phyloP scores from a whole-genome alignment of 1,140 invertebrate species.

The Odontomachus brunneus region DNA sequence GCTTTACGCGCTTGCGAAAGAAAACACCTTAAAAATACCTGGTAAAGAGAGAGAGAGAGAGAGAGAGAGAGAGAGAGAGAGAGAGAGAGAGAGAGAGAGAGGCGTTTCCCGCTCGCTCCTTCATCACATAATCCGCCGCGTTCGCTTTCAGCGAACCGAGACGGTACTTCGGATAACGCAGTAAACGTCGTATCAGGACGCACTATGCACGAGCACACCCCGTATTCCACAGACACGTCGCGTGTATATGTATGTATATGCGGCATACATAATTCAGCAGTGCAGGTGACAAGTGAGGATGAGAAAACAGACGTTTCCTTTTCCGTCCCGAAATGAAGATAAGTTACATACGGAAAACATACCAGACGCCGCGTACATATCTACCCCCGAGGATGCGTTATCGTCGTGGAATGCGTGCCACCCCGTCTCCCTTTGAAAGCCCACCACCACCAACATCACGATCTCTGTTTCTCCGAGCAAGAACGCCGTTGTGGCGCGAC shows the following conservation, averaged over 20 bases:
- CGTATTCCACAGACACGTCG: slow-evolving; percentile 37
- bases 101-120: too few relatives aligned
- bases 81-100: too few relatives aligned
- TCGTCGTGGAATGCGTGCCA: slow-evolving; percentile 18
- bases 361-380: slow-evolving; percentile 51
- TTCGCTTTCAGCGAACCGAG: slow-evolving; percentile 15
- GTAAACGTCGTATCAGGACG: slow-evolving; percentile 70
- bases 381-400: slow-evolving; percentile 46
- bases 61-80: not conserved
- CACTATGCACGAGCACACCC: slow-evolving; percentile 65
- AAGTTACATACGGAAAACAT: slow-evolving; percentile 70
- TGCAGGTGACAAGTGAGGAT: slow-evolving; percentile 71
- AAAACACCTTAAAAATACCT: slow-evolving; percentile 11
- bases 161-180: slow-evolving; percentile 53
- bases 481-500: not conserved
- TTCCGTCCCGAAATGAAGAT: slow-evolving; percentile 74
- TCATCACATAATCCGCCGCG: not conserved
- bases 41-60: too few relatives aligned
- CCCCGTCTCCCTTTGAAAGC: not conserved
- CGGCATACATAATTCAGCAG: slow-evolving; percentile 75
- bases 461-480: not conserved
- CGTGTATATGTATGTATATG: slow-evolving; percentile 5
- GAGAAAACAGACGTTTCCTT: slow-evolving; percentile 76
- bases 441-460: not conserved
- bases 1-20: not conserved